Percentiles rank a stretch among this genome's conserved stretches.
These are phyloP conservation scores for Apodemia mormo DNA, from an alignment of 2,888 invertebrate species.

Conservation along the genomic window DNA sequence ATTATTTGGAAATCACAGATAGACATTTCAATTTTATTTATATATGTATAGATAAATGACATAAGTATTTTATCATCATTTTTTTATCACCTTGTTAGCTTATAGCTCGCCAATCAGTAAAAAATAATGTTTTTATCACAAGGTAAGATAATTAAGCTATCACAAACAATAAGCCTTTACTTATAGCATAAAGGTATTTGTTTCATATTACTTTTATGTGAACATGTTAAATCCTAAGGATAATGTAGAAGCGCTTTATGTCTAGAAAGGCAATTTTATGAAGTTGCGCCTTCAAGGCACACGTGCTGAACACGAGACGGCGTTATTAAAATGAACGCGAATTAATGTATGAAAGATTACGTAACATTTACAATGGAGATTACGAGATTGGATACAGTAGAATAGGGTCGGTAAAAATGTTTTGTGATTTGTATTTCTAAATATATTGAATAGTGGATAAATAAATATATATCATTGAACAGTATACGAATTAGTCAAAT, in stretches of 20 bases:
- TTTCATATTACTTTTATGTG: slow-evolving; percentile 16
- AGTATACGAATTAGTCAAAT: too few relatives aligned
- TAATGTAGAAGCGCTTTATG: slow-evolving; percentile 17
- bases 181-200: slow-evolving; percentile 4
- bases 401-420: not conserved
- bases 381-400: slow-evolving; percentile 17
- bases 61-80: too few relatives aligned
- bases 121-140: not conserved
- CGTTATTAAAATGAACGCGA: slow-evolving; percentile 40
- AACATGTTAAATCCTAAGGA: slow-evolving; percentile 14
- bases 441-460: too few relatives aligned
- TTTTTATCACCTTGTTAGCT: too few relatives aligned
- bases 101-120: too few relatives aligned
- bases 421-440: not conserved
- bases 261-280: slow-evolving; percentile 40
- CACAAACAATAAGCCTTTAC: not conserved
- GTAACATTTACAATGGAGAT: slow-evolving; percentile 19
- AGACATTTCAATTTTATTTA: too few relatives aligned
- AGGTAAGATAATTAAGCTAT: slow-evolving; percentile 3
- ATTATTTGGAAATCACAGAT: too few relatives aligned
- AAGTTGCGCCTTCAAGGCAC: slow-evolving; percentile 32
- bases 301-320: slow-evolving; percentile 38
- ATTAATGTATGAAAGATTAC: slow-evolving; percentile 22
- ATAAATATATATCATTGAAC: too few relatives aligned
- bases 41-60: too few relatives aligned